Base-by-base conservation (phyloP, 2,113 vertebrate genomes). In the Aptenodytes patagonicus region DNA sequence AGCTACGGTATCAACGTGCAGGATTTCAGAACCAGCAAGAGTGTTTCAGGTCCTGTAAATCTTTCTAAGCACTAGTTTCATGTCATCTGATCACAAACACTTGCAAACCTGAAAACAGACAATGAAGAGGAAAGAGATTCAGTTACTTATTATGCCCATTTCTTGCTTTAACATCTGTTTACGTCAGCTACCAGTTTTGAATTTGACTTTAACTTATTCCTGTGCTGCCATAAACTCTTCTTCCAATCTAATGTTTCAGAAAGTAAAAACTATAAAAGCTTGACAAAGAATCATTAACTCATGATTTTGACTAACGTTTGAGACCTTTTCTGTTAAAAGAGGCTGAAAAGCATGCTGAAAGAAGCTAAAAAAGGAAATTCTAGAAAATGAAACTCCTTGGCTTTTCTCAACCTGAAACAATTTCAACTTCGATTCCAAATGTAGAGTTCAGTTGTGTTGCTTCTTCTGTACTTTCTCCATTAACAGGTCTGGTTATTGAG, bases 401-500 rank as follows among this genome's bases (percentile, higher is more conserved):
- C 32, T 87, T 75, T 84, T 36, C 73, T 87, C 47, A 79, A 17
- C 10, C 9, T 25, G 20, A 70, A 71, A 40, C 6, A 17, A 66
- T 52, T 77, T 47, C n/a, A 54, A 8, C 17, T 77, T 7, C 6
- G 64, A 75, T 77, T 62, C 26, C 22, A 22, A 11, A 9, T 0
- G 3, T 4, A 29, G 44, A 66, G 10, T 34, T 79, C 40, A 60
- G 72, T 15, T 42, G 58, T 49, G 60, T 26, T 42, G 36, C 36
- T 76, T 2, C 70, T 87, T 31, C 54, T 46, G 81, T 28, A 22
- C 87, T 60, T 87, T n/a, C 73, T 82, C 60, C 6, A 10, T 32
- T 58, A 81, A 22, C n/a, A 73, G 68, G 34, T 75, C 80, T 87
- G 72, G 89, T 89, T 96, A 91, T 12, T 93, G 62, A 94, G 77